Conservation (phyloP, 2,888 invertebrate species). For the Lasioglossum figueresi region DNA sequence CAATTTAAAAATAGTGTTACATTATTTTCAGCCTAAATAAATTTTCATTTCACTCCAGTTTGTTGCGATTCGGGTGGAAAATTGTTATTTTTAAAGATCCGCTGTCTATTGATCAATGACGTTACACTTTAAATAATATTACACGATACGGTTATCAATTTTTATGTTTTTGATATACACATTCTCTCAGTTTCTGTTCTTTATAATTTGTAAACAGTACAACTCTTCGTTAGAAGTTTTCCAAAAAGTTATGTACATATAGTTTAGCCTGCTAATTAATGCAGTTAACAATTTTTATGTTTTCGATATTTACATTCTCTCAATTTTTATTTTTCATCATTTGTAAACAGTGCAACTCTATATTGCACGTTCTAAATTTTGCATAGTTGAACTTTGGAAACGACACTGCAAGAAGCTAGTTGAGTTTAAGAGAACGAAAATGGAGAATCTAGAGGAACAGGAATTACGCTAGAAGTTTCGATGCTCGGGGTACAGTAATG, state of each 20-base stretch:
- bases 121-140: not conserved
- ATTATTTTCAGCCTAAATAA: too few relatives aligned
- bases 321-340: too few relatives aligned
- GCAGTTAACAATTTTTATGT: not conserved
- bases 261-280: too few relatives aligned
- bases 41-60: too few relatives aligned
- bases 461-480: conserved; percentile 4
- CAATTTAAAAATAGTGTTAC: too few relatives aligned
- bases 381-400: not conserved
- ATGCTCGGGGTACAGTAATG: not conserved
- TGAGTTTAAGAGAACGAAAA: not conserved
- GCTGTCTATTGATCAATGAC: too few relatives aligned
- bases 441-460: not conserved
- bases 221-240: not conserved
- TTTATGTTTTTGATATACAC: not conserved
- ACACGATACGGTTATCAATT: not conserved
- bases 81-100: too few relatives aligned
- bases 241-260: too few relatives aligned
- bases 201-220: not conserved
- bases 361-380: not conserved
- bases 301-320: not conserved
- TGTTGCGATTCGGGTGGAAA: too few relatives aligned
- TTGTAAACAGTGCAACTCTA: not conserved
- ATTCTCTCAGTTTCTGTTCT: not conserved
- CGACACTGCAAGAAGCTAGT: not conserved